These are phyloP conservation scores for Halocynthia aurantium DNA, from an alignment of 23 tunicate genomes.

Conservation along the genomic window DNA sequence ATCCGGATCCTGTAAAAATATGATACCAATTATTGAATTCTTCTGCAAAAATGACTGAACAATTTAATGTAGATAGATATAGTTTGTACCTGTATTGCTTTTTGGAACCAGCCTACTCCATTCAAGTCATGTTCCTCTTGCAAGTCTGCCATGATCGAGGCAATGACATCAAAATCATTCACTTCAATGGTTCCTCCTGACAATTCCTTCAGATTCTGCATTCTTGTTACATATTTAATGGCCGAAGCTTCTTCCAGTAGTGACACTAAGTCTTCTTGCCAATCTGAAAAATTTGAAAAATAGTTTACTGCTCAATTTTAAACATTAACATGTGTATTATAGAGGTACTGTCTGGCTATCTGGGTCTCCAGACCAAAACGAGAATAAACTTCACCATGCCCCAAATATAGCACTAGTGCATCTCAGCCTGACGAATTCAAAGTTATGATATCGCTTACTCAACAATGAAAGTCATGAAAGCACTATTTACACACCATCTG, in stretches of 20 bases:
- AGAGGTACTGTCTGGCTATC: no score
- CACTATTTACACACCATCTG: conserved; percentile 16
- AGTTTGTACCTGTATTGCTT: conserved; percentile 26
- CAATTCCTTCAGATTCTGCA: conserved; percentile 39
- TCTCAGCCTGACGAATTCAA: no score
- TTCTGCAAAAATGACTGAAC: neutral
- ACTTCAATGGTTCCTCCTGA: conserved; percentile 27
- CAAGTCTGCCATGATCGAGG: conserved; percentile 76
- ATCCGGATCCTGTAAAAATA: conserved; percentile 8
- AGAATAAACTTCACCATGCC: no score
- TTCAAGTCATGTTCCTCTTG: conserved; percentile 66
- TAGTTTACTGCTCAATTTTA: neutral
- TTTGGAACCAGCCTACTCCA: conserved; percentile 49
- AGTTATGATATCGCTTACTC: no score
- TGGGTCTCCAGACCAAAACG: no score
- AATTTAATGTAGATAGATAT: neutral
- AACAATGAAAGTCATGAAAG: no score
- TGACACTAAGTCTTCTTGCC: conserved; percentile 52
- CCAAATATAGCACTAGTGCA: no score
- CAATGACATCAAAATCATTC: conserved; percentile 45
- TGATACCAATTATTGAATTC: neutral
- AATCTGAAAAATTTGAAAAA: conserved; percentile 22
- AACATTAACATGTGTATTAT: neutral
- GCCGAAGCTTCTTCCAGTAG: conserved; percentile 88
- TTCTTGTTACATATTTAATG: conserved; percentile 54